Percentiles rank a stretch among this genome's conserved stretches.
These are phyloP conservation scores for Thalassophryne amazonica DNA, from an alignment of 2,797 vertebrate genomes.

Conservation along the genomic window DNA sequence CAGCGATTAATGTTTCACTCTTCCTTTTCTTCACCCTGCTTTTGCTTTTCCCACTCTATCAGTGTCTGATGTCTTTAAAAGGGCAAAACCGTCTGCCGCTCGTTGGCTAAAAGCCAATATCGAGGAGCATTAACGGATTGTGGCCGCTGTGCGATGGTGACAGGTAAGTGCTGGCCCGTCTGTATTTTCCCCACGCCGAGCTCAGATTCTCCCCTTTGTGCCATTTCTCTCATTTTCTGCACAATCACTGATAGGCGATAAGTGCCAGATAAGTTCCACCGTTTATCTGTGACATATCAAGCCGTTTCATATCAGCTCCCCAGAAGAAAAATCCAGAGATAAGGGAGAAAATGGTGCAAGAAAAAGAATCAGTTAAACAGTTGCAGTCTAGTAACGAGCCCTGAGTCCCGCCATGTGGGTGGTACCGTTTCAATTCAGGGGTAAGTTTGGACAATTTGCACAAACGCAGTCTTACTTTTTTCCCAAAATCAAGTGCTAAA, in stretches of 20 bases:
- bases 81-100: conserved; percentile 42
- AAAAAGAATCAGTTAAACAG: conserved; percentile 37
- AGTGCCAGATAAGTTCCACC: conserved; percentile 4
- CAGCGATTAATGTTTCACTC: conserved; percentile 58
- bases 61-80: conserved; percentile 66
- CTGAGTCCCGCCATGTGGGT: background rate
- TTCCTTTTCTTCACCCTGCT: conserved; percentile 54
- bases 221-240: conserved; percentile 30
- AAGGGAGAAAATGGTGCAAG: conserved; percentile 42
- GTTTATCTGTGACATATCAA: conserved; percentile 13
- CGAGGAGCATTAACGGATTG: conserved; percentile 40
- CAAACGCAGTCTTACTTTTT: background rate
- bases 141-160: conserved; percentile 38
- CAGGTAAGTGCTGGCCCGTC: conserved; percentile 56
- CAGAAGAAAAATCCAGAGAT: conserved; percentile 10
- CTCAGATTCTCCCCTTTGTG: conserved; percentile 47
- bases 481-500: conserved; percentile 3
- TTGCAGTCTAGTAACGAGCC: background rate
- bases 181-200: conserved; percentile 18
- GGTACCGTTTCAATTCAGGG: background rate
- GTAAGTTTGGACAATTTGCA: conserved; percentile 43
- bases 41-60: conserved; percentile 62
- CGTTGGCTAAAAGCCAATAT: conserved; percentile 51
- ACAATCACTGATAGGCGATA: background rate
- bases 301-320: conserved; percentile 15